phyloP scores from a whole-genome alignment of 1,140 invertebrate genomes.

The Drosophila bifasciata region DNA sequence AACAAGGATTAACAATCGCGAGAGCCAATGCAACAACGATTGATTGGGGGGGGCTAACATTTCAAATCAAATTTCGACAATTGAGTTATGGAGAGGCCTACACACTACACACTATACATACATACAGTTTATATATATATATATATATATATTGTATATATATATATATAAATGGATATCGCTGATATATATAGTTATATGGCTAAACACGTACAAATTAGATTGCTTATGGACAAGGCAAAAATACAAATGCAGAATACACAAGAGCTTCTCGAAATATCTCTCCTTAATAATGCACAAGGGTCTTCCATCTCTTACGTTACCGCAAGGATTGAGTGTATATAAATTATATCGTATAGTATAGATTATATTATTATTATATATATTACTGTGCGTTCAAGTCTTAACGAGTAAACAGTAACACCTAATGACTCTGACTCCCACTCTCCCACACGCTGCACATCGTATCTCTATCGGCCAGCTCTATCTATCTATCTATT shows the following conservation, averaged over 20 bases:
- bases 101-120: conserved; percentile 50
- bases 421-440: conserved; percentile 58
- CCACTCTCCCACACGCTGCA: conserved; percentile 1
- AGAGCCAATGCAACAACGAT: conserved; percentile 33
- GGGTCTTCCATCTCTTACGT: conserved; percentile 26
- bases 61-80: conserved; percentile 63
- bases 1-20: conserved; percentile 72
- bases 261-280: conserved; percentile 18
- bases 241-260: conserved; percentile 81
- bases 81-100: conserved; percentile 65
- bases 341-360: conserved; percentile 24
- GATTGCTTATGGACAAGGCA: conserved; percentile 72
- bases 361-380: conserved; percentile 19
- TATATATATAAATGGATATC: conserved; percentile 51
- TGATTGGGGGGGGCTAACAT: conserved; percentile 17
- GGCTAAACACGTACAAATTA: conserved; percentile 74
- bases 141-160: conserved; percentile 44
- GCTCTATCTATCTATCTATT: conserved; percentile 47
- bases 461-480: neutral
- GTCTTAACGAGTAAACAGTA: conserved; percentile 68
- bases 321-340: conserved; percentile 35
- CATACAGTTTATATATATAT: conserved; percentile 35
- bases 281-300: conserved; percentile 46
- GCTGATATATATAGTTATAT: conserved; percentile 58
- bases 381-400: conserved; percentile 77